A percentile compares a stretch with the other conserved stretches of the same genome.
Conservation (phyloP, 2,888 invertebrate species). For the Brenthis ino region DNA sequence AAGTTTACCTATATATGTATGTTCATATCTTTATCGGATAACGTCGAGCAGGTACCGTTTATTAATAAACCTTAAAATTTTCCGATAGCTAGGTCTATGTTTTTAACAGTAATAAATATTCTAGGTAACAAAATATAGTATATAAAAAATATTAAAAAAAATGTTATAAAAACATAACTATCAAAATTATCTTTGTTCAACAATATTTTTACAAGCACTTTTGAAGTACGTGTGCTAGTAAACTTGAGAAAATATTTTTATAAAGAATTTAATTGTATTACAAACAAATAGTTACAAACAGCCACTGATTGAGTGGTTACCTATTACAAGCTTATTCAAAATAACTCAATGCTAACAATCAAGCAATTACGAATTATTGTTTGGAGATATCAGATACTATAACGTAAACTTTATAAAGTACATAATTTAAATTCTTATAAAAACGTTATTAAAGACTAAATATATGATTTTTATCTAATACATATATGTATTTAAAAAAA, state of each 20-base stretch:
- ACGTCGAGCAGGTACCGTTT: too few species aligned
- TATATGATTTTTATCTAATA: not conserved
- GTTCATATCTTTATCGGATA: too few species aligned
- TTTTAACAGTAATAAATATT: too few species aligned
- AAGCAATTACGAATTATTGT: conserved; percentile 27
- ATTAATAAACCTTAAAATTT: too few species aligned
- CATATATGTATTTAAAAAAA: not conserved
- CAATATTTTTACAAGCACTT: too few species aligned
- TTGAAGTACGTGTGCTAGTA: too few species aligned
- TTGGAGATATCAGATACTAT: conserved; percentile 6
- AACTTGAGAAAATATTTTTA: not conserved
- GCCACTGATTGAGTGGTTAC: conserved; percentile 20
- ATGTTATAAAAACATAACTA: too few species aligned
- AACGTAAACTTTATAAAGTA: not conserved
- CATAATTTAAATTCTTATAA: conserved; percentile 8
- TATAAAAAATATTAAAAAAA: too few species aligned
- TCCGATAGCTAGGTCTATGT: too few species aligned
- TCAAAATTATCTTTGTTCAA: too few species aligned
- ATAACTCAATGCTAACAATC: conserved; percentile 28
- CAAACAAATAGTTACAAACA: conserved; percentile 14
- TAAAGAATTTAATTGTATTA: conserved; percentile 7
- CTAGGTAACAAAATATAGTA: too few species aligned
- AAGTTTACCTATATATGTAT: too few species aligned
- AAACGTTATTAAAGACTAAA: not conserved
- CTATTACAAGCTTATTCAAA: conserved; percentile 20